phyloP scores from a whole-genome alignment of 2,113 vertebrate genomes.

The Pipa parva region DNA sequence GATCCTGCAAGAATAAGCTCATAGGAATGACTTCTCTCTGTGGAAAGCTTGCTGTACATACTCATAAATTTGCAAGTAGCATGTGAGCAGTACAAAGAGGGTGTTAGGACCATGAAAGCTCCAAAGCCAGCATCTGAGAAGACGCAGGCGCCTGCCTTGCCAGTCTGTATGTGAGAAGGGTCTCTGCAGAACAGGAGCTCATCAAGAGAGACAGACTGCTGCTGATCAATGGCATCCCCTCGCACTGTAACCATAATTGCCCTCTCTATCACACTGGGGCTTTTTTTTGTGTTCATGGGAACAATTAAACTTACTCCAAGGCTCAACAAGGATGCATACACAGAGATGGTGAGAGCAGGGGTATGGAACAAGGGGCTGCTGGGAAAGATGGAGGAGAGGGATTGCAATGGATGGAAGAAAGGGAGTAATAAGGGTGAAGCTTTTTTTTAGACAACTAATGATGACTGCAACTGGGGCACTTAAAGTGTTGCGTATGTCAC shows the following conservation, averaged over 20 bases:
- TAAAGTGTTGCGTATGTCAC: too few species aligned
- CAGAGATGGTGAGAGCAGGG: slow-evolving; percentile 86
- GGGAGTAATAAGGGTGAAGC: background rate
- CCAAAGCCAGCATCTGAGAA: background rate
- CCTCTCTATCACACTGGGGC: slow-evolving; percentile 87
- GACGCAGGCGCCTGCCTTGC: background rate
- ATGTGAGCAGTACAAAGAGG: too few species aligned
- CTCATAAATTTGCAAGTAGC: too few species aligned
- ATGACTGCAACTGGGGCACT: slow-evolving; percentile 1
- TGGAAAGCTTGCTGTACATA: too few species aligned
- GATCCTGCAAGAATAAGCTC: too few species aligned
- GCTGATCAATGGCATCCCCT: slow-evolving; percentile 80
- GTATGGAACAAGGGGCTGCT: slow-evolving; percentile 19
- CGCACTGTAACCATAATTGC: slow-evolving; percentile 88
- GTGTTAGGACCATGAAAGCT: slow-evolving; percentile 32
- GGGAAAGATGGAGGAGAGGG: background rate
- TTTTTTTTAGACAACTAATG: background rate
- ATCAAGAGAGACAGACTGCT: slow-evolving; percentile 17
- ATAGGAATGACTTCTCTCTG: too few species aligned
- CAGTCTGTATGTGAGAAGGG: background rate
- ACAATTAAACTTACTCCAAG: slow-evolving; percentile 94
- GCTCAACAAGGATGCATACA: slow-evolving; percentile 93
- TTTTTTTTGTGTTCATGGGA: slow-evolving; percentile 97
- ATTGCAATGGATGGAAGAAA: background rate
- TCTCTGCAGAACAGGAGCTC: background rate